Evolutionary conservation across 2,888 invertebrate species (phyloP).

Genomic region (Microdon myrmicae): DNA sequence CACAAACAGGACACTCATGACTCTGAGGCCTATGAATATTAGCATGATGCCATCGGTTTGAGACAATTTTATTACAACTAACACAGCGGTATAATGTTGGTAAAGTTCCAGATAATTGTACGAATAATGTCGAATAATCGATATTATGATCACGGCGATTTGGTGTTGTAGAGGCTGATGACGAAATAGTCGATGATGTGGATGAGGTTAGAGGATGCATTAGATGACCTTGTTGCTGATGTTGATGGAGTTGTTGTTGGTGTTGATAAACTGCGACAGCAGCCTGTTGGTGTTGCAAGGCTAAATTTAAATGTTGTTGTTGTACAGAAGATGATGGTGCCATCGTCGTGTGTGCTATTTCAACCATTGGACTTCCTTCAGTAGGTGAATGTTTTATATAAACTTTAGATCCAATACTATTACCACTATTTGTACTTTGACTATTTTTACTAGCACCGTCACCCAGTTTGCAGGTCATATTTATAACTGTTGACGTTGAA

Average conservation of each 20-base stretch:
- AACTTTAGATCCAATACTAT: conserved; percentile 12
- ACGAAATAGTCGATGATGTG: conserved; percentile 56
- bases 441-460: conserved; percentile 53
- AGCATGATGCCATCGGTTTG: conserved; percentile 74
- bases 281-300: conserved; percentile 46
- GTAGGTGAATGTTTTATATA: conserved; percentile 23
- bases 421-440: conserved; percentile 16
- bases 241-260: conserved; percentile 37
- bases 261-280: conserved; percentile 49
- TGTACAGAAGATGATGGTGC: conserved; percentile 54
- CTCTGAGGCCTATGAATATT: conserved; percentile 72
- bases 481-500: conserved; percentile 58
- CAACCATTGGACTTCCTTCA: conserved; percentile 44
- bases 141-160: conserved; percentile 67
- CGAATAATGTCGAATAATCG: conserved; percentile 66
- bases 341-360: conserved; percentile 59
- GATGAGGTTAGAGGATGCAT: conserved; percentile 47
- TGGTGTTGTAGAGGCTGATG: conserved; percentile 61
- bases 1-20: conserved; percentile 72
- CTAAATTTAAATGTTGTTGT: conserved; percentile 49
- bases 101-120: conserved; percentile 66
- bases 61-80: conserved; percentile 73
- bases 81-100: conserved; percentile 71
- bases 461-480: conserved; percentile 51
- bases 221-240: conserved; percentile 54